A percentile compares a stretch with the other conserved stretches of the same genome.
These are phyloP conservation scores for Watsonalla cultraria DNA, from an alignment of 2,888 invertebrate genomes.

Conservation along the genomic window DNA sequence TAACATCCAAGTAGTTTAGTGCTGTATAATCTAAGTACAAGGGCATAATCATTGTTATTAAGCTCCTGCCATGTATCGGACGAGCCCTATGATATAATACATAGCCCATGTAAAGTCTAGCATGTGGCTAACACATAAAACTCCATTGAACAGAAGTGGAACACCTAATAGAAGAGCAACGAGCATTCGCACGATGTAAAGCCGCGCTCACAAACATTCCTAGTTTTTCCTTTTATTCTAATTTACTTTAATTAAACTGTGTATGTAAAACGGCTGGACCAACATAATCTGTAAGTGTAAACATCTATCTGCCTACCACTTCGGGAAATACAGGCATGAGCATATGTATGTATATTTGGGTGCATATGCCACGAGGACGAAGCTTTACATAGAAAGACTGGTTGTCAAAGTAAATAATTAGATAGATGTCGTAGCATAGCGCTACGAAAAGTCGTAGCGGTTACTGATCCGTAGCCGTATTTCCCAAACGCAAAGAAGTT, in stretches of 20 bases:
- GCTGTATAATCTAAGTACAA: no score
- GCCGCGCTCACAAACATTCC: constrained; percentile 21
- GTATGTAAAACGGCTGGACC: no score
- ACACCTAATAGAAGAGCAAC: constrained; percentile 46
- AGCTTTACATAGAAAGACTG: no score
- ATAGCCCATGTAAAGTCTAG: constrained; percentile 23
- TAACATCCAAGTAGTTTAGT: no score
- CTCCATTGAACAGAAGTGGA: constrained; percentile 37
- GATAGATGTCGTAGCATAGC: background rate
- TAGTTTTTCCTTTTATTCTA: background rate
- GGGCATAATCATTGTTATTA: no score
- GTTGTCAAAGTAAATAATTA: background rate
- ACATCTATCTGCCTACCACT: no score
- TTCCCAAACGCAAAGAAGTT: background rate
- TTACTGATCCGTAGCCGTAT: background rate
- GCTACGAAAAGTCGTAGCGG: background rate
- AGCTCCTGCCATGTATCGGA: background rate
- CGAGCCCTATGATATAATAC: constrained; percentile 9
- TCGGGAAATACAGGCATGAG: no score
- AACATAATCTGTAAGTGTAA: no score
- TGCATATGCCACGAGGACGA: no score
- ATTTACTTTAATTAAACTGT: no score
- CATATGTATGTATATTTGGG: no score
- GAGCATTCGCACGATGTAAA: constrained; percentile 28
- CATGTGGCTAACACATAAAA: constrained; percentile 47